Evolutionary conservation across 1,140 invertebrate species (phyloP).

Genomic region (Lysiphlebus fabarum): DNA sequence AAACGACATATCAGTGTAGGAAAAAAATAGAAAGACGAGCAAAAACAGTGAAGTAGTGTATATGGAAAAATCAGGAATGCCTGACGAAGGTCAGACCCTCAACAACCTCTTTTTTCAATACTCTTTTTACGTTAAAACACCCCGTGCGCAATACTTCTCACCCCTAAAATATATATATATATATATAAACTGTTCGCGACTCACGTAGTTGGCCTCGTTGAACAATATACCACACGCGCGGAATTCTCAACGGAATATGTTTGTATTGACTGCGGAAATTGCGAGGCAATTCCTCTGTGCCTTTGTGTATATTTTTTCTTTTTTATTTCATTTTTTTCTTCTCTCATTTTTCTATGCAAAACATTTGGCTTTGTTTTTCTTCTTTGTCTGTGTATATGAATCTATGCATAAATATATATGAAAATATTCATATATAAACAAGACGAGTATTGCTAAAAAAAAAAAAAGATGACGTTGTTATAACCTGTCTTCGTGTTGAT

Average conservation of each 20-base stretch:
- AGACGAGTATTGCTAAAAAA: not conserved
- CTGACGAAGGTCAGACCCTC: not conserved
- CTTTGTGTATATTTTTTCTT: not conserved
- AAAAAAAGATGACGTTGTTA: too few species aligned
- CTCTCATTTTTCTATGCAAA: not conserved
- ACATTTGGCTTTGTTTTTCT: constrained; percentile 1
- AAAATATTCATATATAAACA: not conserved
- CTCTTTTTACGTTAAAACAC: too few species aligned
- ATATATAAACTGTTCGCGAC: not conserved
- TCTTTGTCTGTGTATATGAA: not conserved
- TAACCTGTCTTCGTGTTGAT: too few species aligned
- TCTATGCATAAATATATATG: not conserved
- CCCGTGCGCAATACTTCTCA: too few species aligned
- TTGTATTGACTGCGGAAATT: constrained; percentile 25
- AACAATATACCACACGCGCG: constrained; percentile 22
- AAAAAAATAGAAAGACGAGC: not conserved
- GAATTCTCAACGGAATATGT: constrained; percentile 23
- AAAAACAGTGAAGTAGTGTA: not conserved
- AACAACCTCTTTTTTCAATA: too few species aligned
- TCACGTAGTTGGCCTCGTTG: constrained; percentile 23
- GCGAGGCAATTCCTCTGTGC: constrained; percentile 4
- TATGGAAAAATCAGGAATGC: not conserved
- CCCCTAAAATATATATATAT: too few species aligned
- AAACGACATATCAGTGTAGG: not conserved
- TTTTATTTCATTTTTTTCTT: not conserved